Percentiles rank a stretch among this genome's conserved stretches.
These are phyloP conservation scores for Smittia aterrima DNA, from an alignment of 2,888 invertebrate genomes.

Conservation along the genomic window DNA sequence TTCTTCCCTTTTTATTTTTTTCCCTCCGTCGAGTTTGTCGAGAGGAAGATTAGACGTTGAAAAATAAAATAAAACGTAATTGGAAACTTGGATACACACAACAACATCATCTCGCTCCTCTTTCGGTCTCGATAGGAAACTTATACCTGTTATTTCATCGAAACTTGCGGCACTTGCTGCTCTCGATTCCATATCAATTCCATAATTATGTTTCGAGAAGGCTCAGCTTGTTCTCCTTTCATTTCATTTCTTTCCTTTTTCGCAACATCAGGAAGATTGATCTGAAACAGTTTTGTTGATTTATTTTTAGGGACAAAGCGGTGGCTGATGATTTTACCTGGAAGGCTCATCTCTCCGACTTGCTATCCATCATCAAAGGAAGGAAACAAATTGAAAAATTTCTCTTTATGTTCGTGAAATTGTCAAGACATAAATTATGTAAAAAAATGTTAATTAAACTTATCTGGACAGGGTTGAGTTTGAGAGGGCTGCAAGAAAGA, in stretches of 20 bases:
- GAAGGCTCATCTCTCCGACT: neutral
- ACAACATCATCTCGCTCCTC: neutral
- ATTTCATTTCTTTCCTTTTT: neutral
- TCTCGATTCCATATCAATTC: constrained; percentile 22
- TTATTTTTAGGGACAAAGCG: neutral
- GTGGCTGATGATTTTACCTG: neutral
- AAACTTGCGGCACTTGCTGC: constrained; percentile 2
- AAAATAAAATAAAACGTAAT: neutral
- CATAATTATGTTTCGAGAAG: constrained; percentile 14
- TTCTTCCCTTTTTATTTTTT: neutral
- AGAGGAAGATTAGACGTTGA: constrained; percentile 9
- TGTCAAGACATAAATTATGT: neutral
- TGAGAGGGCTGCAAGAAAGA: neutral
- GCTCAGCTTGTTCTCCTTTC: neutral
- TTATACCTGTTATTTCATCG: constrained; percentile 20
- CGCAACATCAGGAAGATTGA: constrained; percentile 22
- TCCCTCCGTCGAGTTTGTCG: neutral
- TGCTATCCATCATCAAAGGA: no score
- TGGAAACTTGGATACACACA: neutral
- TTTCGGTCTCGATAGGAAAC: neutral
- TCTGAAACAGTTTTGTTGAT: constrained; percentile 3
- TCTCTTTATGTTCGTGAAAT: neutral
- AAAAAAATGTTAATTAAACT: constrained; percentile 4
- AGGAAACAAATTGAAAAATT: neutral
- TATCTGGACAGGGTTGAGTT: neutral